phyloP scores from a whole-genome alignment of 1,140 invertebrate species.

The Yoshiicerus persimilis region DNA sequence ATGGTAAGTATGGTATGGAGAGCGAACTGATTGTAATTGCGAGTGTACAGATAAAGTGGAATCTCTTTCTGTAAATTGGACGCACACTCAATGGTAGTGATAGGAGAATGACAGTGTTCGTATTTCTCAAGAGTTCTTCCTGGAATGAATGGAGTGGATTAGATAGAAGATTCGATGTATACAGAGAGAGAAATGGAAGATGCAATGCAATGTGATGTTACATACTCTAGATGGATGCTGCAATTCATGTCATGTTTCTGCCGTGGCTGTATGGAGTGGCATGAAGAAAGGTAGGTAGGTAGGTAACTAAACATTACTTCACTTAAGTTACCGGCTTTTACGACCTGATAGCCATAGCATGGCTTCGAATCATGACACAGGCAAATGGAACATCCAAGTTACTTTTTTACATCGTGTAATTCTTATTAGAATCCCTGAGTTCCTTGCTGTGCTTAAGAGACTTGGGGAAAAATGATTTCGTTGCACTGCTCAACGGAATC shows the following conservation, averaged over 20 bases:
- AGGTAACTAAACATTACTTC: neutral
- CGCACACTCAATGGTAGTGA: neutral
- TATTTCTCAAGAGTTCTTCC: constrained; percentile 6
- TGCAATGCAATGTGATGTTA: neutral
- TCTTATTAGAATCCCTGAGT: neutral
- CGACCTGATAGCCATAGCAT: neutral
- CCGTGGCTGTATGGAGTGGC: neutral
- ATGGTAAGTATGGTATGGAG: neutral
- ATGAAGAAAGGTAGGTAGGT: neutral
- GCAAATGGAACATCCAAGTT: neutral
- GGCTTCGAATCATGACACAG: neutral
- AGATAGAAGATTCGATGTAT: neutral
- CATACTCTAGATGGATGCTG: neutral
- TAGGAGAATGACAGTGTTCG: neutral
- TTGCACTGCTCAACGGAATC: neutral
- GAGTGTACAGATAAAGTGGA: neutral
- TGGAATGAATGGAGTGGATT: neutral
- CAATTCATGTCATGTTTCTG: neutral
- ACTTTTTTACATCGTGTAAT: neutral
- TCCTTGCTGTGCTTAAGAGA: neutral
- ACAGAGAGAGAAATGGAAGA: neutral
- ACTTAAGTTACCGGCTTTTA: constrained; percentile 7
- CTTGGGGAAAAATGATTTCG: neutral
- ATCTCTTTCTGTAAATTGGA: neutral
- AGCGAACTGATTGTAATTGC: neutral